phyloP scores from a whole-genome alignment of 2,797 vertebrate genomes.

The Chelon labrosus region DNA sequence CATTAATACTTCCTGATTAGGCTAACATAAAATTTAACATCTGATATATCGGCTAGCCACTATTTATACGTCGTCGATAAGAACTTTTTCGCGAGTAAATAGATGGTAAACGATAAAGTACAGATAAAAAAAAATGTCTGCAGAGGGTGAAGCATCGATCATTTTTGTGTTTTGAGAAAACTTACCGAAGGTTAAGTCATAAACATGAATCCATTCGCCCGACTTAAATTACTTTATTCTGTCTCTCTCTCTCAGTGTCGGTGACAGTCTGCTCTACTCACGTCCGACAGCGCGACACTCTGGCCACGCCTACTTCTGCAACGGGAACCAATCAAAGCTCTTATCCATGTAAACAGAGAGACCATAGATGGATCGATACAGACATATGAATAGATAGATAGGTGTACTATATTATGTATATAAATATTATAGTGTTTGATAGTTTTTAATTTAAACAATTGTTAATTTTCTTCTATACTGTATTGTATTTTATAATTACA shows the following conservation, averaged over 20 bases:
- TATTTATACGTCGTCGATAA: neutral
- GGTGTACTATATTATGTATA: neutral
- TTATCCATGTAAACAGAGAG: neutral
- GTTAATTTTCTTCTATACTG: neutral
- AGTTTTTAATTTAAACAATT: no score
- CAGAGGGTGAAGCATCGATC: neutral
- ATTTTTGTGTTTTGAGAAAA: neutral
- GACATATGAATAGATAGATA: constrained; percentile 11
- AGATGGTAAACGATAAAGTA: neutral
- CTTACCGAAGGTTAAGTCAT: constrained; percentile 17
- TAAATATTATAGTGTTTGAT: no score
- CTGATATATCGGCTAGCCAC: neutral
- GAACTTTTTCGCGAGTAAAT: neutral
- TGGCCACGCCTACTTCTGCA: constrained; percentile 29
- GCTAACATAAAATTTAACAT: no score
- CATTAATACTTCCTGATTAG: no score
- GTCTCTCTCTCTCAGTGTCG: neutral
- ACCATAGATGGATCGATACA: no score
- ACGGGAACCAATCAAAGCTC: constrained; percentile 32
- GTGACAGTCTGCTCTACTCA: neutral
- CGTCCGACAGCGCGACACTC: neutral
- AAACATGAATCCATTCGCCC: fast-evolving
- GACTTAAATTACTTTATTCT: fast-evolving
- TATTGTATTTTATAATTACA: no score
- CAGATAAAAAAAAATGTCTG: neutral